These are phyloP conservation scores for Trichonephila clavipes DNA, from an alignment of 1,140 invertebrate species.

Conservation along the genomic window DNA sequence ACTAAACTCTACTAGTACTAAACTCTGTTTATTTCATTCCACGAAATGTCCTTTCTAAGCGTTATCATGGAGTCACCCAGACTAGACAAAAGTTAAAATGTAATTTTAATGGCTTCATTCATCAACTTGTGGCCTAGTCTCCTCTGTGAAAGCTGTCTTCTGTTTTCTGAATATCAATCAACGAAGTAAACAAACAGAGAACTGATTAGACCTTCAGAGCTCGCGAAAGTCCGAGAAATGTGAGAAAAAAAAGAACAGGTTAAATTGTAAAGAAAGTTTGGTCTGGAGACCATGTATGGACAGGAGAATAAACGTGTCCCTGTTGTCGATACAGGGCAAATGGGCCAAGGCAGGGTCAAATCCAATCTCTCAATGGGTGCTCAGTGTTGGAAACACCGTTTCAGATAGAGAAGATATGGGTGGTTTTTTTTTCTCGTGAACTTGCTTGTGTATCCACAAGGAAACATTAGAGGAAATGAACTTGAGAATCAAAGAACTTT, in stretches of 20 bases:
- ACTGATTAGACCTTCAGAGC: slow-evolving; percentile 22
- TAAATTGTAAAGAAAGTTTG: slow-evolving; percentile 2
- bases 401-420: background rate
- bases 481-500: slow-evolving; percentile 47
- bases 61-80: background rate
- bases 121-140: background rate
- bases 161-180: background rate
- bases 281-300: slow-evolving; percentile 71
- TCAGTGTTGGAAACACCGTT: background rate
- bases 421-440: slow-evolving; percentile 12
- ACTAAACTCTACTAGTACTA: background rate
- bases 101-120: background rate
- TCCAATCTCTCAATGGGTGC: slow-evolving; percentile 40
- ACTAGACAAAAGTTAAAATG: background rate
- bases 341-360: slow-evolving; percentile 73
- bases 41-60: background rate
- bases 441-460: slow-evolving; percentile 23
- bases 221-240: slow-evolving; percentile 9
- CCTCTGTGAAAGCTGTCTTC: background rate
- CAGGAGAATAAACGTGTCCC: slow-evolving; percentile 36
- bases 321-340: slow-evolving; percentile 27
- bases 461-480: slow-evolving; percentile 43
- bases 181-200: slow-evolving; percentile 25
- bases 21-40: background rate
- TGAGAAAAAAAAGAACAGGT: slow-evolving; percentile 26